These are phyloP conservation scores for Crax fasciolata DNA, from an alignment of 2,797 vertebrate species.

Conservation along the genomic window DNA sequence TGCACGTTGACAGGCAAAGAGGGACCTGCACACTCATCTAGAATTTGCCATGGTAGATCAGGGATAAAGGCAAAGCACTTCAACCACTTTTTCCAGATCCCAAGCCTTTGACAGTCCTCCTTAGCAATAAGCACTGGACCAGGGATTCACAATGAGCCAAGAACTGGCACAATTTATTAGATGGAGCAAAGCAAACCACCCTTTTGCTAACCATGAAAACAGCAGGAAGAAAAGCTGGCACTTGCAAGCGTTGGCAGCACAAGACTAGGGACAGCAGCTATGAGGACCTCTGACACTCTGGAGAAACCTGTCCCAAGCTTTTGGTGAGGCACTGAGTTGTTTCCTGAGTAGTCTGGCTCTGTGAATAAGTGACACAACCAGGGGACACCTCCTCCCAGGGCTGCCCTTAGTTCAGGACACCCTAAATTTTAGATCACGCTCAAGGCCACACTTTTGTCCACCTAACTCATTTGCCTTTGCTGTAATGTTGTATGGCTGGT, in stretches of 20 bases:
- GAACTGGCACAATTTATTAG: not conserved
- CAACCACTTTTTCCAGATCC: not conserved
- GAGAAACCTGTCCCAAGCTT: not conserved
- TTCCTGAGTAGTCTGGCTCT: not conserved
- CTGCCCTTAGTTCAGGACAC: not conserved
- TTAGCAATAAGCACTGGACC: not conserved
- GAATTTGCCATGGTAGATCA: not conserved
- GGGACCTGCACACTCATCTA: not conserved
- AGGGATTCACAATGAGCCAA: not conserved
- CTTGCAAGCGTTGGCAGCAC: not conserved
- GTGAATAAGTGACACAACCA: not conserved
- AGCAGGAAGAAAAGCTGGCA: not conserved
- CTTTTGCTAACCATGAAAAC: not conserved
- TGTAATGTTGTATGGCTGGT: not conserved
- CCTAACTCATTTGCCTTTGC: not conserved
- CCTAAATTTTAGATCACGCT: not conserved
- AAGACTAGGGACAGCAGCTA: not conserved
- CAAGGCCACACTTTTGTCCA: not conserved
- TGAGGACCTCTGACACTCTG: not conserved
- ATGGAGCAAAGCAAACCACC: not conserved
- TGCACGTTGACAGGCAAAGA: not conserved
- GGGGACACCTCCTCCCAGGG: not conserved
- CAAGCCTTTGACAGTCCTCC: not conserved
- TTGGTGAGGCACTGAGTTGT: not conserved
- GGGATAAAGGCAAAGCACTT: not conserved